Evolutionary conservation across 2,797 vertebrate species (phyloP), one percentile per base, ranked within the genome.

Genomic region (Perodicticus potto): DNA sequence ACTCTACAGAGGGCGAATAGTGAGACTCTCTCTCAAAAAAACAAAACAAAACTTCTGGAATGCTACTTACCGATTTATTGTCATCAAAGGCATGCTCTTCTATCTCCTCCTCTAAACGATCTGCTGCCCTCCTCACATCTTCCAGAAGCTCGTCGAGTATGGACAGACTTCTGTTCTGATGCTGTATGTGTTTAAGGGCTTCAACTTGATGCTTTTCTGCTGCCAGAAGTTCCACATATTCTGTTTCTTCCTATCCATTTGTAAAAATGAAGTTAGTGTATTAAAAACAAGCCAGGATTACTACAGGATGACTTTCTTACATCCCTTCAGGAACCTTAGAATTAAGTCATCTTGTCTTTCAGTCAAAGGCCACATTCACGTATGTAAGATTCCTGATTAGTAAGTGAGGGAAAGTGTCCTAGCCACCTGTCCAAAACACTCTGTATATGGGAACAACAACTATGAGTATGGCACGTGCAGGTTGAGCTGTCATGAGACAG

Each of bases 21-120:
- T 49, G 13, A 49, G 2, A 49, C 12, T 49, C 49, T 14, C 12
- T 49, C 49, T 49, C 49, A 49, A 49, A 49, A 49, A 49, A 14
- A 49, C 14, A 49, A 12, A 13, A 49, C 13, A 11, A 49, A 49
- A 49, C 2, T 61, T 10, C 16, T 37, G 73, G 96, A 85, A 16
- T 2, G 22, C 37, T 49, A 97, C 99, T 98, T 97, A 99, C 99
- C 40, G 99, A 99, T 97, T 99, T 97, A n/a, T n/a, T 99, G 98
- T 99, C 99, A 97, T 99, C 99, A 83, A 99, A 99, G 55, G 99
- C 99, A 3, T 99, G 99, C 67, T 99, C 99, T 96, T 99, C 99
- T 27, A 99, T 99, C 97, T 99, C 99, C 96, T 99, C 99, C 97
- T 99, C 99, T 40, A 99, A 97, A 3, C 99, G 99, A 97, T 99